phyloP scores from a whole-genome alignment of 2,888 invertebrate species.

The Dryococelus australis region DNA sequence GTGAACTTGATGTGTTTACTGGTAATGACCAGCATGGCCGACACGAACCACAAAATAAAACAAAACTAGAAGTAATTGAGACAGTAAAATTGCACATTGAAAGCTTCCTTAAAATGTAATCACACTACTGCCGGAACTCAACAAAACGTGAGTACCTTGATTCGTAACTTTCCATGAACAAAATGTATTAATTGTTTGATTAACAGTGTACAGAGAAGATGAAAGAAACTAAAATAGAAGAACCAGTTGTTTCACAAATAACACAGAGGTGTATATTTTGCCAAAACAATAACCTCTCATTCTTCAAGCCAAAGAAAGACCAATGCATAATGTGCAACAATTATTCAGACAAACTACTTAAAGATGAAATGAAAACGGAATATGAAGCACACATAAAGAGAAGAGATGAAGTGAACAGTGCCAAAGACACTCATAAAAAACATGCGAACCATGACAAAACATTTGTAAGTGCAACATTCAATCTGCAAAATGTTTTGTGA shows the following conservation, averaged over 20 bases:
- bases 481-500: slow-evolving; percentile 29
- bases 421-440: not conserved
- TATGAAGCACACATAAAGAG: slow-evolving; percentile 8
- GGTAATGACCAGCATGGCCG: not conserved
- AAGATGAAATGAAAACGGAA: slow-evolving; percentile 11
- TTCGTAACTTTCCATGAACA: not conserved
- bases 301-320: slow-evolving; percentile 22
- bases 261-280: not conserved
- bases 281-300: not conserved
- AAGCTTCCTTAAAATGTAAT: not conserved
- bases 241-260: not conserved
- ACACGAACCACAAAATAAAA: not conserved
- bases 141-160: not conserved
- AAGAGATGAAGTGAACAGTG: slow-evolving; percentile 12
- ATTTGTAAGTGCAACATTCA: slow-evolving; percentile 17
- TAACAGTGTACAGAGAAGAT: too few relatives aligned
- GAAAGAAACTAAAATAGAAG: not conserved
- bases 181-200: not conserved
- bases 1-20: not conserved
- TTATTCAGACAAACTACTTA: not conserved
- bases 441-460: not conserved
- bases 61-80: not conserved
- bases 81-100: slow-evolving; percentile 11
- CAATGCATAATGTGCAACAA: slow-evolving; percentile 17
- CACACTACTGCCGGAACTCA: not conserved